Percentiles rank a stretch among this genome's conserved stretches.
Evolutionary conservation across 2,888 invertebrate species (phyloP).

Genomic region (Brachypalpus laphriformis): DNA sequence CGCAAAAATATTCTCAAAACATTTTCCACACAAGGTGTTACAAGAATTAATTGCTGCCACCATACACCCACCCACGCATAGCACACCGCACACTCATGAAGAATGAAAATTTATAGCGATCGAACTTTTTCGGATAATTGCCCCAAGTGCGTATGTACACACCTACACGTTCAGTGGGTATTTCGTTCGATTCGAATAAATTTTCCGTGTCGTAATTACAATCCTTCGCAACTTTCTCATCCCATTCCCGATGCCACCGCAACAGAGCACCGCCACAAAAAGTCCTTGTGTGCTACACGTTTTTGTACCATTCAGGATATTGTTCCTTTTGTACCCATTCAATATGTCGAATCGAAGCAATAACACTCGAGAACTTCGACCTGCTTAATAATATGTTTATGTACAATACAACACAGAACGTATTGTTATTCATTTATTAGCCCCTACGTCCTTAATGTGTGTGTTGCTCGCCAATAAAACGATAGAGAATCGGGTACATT

Average conservation of each 20-base stretch:
- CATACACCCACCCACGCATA: background rate
- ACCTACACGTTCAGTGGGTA: background rate
- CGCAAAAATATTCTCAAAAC: constrained; percentile 29
- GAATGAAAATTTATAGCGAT: constrained; percentile 63
- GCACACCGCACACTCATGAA: background rate
- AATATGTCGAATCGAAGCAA: constrained; percentile 68
- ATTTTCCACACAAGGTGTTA: constrained; percentile 54
- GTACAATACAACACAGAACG: constrained; percentile 63
- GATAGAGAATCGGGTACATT: constrained; percentile 28
- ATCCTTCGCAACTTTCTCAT: constrained; percentile 32
- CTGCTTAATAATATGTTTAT: constrained; percentile 71
- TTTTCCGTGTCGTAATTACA: constrained; percentile 53
- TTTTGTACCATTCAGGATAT: constrained; percentile 32
- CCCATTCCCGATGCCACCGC: background rate
- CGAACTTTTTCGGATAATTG: constrained; percentile 70
- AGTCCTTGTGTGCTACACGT: constrained; percentile 4
- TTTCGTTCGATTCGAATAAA: constrained; percentile 53
- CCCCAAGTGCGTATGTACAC: constrained; percentile 48
- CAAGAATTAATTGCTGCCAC: constrained; percentile 49
- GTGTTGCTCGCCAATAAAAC: constrained; percentile 53
- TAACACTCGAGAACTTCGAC: constrained; percentile 65
- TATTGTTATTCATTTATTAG: constrained; percentile 73
- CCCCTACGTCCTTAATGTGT: constrained; percentile 57
- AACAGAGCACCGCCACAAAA: constrained; percentile 21
- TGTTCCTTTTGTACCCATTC: constrained; percentile 59